These are phyloP conservation scores for Diacarnus erythraeanus DNA, from an alignment of 37 sponge, comb jelly and placozoan genomes.

Conservation along the genomic window DNA sequence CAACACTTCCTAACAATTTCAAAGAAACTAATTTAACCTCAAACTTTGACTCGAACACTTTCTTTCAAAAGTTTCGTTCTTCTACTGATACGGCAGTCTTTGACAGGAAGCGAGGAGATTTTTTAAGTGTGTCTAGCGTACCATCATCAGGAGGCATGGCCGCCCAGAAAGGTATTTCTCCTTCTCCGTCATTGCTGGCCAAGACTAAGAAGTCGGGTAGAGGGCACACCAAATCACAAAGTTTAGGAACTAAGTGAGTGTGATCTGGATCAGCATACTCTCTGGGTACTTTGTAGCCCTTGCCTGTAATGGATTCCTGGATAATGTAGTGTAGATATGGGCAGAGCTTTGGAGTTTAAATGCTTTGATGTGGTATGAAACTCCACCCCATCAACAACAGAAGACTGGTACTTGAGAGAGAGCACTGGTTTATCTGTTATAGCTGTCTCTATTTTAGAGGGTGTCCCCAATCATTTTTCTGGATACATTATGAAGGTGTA, in stretches of 20 bases:
- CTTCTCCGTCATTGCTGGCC: background rate
- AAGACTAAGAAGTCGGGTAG: conserved; percentile 14
- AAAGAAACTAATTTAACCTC: background rate
- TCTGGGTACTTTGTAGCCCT: too few relatives aligned
- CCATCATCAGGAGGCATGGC: background rate
- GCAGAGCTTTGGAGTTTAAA: too few relatives aligned
- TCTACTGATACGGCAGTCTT: background rate
- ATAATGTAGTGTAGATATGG: too few relatives aligned
- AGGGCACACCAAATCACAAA: conserved; percentile 62
- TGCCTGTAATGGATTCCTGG: too few relatives aligned
- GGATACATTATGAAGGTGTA: too few relatives aligned
- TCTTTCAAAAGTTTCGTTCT: background rate
- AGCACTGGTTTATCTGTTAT: too few relatives aligned
- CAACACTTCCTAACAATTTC: background rate
- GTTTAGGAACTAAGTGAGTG: conserved; percentile 71
- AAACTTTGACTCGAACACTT: background rate
- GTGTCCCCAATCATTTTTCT: too few relatives aligned
- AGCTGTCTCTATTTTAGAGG: too few relatives aligned
- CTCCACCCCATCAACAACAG: too few relatives aligned
- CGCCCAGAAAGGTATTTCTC: background rate
- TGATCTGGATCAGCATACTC: background rate
- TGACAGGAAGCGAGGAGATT: background rate
- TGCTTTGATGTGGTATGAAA: too few relatives aligned
- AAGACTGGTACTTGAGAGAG: too few relatives aligned
- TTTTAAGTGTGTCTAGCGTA: background rate